phyloP scores from a whole-genome alignment of 2,888 invertebrate species.

The Rutpela maculata region DNA sequence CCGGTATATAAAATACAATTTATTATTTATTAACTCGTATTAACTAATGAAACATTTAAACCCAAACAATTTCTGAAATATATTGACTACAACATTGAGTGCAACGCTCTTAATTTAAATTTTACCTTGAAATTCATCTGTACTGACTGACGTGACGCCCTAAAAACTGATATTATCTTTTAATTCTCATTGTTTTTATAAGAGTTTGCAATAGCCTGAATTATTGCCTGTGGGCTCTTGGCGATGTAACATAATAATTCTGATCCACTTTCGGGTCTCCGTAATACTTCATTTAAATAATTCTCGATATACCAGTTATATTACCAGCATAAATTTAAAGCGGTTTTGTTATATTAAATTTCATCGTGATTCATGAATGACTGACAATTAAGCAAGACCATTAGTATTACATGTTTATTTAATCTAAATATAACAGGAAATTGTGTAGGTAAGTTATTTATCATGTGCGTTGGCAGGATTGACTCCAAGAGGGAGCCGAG shows the following conservation, averaged over 20 bases:
- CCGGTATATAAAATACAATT: background rate
- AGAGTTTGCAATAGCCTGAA: background rate
- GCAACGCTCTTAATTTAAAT: background rate
- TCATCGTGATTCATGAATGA: background rate
- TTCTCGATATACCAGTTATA: background rate
- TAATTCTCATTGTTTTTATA: constrained; percentile 1
- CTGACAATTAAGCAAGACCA: background rate
- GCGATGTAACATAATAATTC: background rate
- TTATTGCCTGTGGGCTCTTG: background rate
- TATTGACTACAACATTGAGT: background rate
- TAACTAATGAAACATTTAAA: background rate
- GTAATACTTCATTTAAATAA: constrained; percentile 1
- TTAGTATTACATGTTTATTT: constrained; percentile 3
- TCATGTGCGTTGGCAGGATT: background rate
- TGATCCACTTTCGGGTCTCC: constrained; percentile 20
- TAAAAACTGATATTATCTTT: constrained; percentile 4
- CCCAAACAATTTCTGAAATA: background rate
- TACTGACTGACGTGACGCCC: background rate
- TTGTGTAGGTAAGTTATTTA: background rate
- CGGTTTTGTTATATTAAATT: background rate
- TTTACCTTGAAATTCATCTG: background rate
- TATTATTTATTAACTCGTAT: background rate
- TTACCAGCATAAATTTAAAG: background rate
- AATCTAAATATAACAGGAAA: background rate
- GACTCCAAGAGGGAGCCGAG: too few relatives aligned